phyloP scores from a whole-genome alignment of 2,888 invertebrate genomes.

The Scrobipalpa costella region DNA sequence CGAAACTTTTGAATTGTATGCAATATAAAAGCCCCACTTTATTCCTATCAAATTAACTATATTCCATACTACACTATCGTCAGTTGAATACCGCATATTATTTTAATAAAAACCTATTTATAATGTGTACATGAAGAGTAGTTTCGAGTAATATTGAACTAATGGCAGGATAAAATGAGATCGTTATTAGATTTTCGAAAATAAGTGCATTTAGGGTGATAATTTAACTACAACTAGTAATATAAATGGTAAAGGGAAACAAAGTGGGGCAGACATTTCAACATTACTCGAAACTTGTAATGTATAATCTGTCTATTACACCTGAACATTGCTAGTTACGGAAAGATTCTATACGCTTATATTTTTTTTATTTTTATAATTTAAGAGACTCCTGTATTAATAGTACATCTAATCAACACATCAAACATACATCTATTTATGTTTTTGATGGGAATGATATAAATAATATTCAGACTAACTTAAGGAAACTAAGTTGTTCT shows the following conservation, averaged over 20 bases:
- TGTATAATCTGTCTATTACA: conserved; percentile 22
- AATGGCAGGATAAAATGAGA: conserved; percentile 8
- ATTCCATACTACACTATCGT: conserved; percentile 65
- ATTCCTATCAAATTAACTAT: conserved; percentile 69
- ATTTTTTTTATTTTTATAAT: background rate
- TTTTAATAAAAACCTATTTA: conserved; percentile 39
- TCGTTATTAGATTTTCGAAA: conserved; percentile 1
- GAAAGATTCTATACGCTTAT: background rate
- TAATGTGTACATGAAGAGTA: conserved; percentile 13
- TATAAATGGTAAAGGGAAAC: background rate
- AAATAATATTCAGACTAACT: background rate
- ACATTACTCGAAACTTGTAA: conserved; percentile 9
- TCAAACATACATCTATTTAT: conserved; percentile 10
- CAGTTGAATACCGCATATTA: conserved; percentile 64
- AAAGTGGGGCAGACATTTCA: conserved; percentile 1
- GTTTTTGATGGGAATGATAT: conserved; percentile 7
- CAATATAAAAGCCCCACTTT: conserved; percentile 62
- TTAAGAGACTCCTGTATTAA: conserved; percentile 8
- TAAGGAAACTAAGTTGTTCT: background rate
- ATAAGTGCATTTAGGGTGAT: background rate
- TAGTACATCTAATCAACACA: conserved; percentile 16
- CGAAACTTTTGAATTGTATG: conserved; percentile 38
- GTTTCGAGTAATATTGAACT: conserved; percentile 19
- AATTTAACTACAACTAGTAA: background rate
- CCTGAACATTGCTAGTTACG: conserved; percentile 10